These are phyloP conservation scores for Mustela erminea DNA, from an alignment of 2,797 vertebrate species.

Conservation along the genomic window DNA sequence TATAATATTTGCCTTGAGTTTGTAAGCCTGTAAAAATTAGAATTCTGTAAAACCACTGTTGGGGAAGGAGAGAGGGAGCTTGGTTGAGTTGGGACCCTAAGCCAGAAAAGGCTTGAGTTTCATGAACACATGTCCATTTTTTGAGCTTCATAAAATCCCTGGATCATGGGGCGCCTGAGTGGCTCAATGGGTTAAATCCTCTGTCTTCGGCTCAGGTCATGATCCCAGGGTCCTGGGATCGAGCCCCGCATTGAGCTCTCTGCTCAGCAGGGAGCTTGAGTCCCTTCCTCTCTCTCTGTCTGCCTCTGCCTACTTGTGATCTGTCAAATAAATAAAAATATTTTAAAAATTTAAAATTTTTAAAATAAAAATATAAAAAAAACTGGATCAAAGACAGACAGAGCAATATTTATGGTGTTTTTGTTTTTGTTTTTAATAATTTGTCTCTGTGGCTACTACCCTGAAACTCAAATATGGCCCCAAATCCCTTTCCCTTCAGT, in stretches of 20 bases:
- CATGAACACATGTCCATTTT: not conserved
- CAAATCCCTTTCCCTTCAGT: not conserved
- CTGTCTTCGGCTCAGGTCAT: no score
- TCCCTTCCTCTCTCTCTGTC: no score
- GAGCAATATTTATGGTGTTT: no score
- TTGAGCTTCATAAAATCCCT: not conserved
- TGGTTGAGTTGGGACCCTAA: not conserved
- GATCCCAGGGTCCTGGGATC: no score
- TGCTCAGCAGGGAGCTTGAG: no score
- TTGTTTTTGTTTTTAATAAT: not conserved
- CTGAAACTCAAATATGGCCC: not conserved
- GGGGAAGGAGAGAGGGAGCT: not conserved
- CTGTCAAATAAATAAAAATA: no score
- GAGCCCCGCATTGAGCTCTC: no score
- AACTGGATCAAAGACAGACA: no score
- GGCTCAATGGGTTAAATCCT: no score
- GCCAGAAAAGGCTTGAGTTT: slow-evolving; percentile 30
- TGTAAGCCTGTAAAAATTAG: not conserved
- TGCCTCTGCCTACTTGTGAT: no score
- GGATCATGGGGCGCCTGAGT: no score
- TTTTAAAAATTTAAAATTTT: no score
- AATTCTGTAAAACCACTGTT: not conserved
- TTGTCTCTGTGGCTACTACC: not conserved
- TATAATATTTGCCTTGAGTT: not conserved
- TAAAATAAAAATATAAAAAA: not conserved